Evolutionary conservation across 2,888 invertebrate species (phyloP).

Genomic region (Papilio protenor): DNA sequence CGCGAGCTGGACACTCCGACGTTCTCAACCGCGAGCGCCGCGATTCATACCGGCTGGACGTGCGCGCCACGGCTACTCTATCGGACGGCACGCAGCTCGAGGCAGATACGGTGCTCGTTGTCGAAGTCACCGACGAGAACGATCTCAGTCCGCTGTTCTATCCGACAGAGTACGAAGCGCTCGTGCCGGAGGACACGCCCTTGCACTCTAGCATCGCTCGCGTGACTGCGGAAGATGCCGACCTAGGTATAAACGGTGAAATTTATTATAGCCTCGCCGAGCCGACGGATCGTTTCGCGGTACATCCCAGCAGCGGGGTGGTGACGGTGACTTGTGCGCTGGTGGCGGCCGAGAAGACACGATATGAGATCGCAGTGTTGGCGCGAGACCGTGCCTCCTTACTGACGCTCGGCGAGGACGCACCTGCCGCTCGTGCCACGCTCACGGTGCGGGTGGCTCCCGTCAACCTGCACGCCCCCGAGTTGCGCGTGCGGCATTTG

Average conservation of each 20-base stretch:
- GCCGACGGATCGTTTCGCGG: constrained; percentile 92
- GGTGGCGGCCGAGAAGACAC: constrained; percentile 87
- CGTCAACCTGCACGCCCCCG: constrained; percentile 94
- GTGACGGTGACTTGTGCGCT: constrained; percentile 92
- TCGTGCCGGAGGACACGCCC: constrained; percentile 94
- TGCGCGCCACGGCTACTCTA: constrained; percentile 86
- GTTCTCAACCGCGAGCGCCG: constrained; percentile 97
- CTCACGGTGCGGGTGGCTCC: constrained; percentile 91
- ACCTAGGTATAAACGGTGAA: constrained; percentile 97
- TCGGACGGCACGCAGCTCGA: constrained; percentile 86
- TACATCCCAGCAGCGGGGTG: constrained; percentile 96
- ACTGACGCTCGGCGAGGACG: constrained; percentile 79
- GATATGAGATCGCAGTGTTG: constrained; percentile 90
- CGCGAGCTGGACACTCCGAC: constrained; percentile 93
- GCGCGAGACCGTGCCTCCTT: constrained; percentile 93
- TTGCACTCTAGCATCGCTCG: constrained; percentile 91
- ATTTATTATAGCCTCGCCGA: constrained; percentile 97
- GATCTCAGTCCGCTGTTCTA: constrained; percentile 97
- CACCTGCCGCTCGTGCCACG: constrained; percentile 89
- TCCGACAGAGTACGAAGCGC: constrained; percentile 93
- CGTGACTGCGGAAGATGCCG: constrained; percentile 97
- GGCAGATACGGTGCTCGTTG: constrained; percentile 88
- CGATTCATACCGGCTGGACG: constrained; percentile 91
- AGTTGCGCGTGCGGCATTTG: constrained; percentile 91
- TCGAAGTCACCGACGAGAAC: constrained; percentile 92